These are phyloP conservation scores for Tinamus guttatus DNA, from an alignment of 2,113 vertebrate genomes.

Conservation along the genomic window DNA sequence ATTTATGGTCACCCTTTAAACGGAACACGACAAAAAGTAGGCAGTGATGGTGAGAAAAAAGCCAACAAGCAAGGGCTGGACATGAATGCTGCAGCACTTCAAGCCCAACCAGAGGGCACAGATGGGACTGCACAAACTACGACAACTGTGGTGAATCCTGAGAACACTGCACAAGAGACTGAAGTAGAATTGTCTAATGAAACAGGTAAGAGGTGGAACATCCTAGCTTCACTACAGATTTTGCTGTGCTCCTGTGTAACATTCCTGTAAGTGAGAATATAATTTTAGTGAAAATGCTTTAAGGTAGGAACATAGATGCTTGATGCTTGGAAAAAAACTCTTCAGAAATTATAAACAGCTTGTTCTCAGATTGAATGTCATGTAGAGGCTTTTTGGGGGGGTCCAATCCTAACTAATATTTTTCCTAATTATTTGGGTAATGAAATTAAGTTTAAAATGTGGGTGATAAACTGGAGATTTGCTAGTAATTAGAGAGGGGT, in stretches of 20 bases:
- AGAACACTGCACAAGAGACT: slow-evolving; percentile 14
- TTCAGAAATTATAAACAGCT: neutral
- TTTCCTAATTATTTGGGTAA: neutral
- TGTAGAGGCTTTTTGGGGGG: neutral
- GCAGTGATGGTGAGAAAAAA: slow-evolving; percentile 9
- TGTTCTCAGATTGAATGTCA: neutral
- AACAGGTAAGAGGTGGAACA: slow-evolving; percentile 55
- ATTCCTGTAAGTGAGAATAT: neutral
- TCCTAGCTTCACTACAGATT: neutral
- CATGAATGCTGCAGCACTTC: neutral
- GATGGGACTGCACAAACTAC: slow-evolving; percentile 41
- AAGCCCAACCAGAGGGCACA: neutral
- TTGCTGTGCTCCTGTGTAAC: neutral
- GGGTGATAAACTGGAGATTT: neutral
- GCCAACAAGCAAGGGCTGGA: neutral
- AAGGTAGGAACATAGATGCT: neutral
- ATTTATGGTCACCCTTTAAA: slow-evolving; percentile 86
- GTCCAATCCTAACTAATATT: neutral
- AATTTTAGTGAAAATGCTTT: neutral
- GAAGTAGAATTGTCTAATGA: slow-evolving; percentile 66
- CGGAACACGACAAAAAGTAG: neutral
- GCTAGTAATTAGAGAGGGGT: neutral
- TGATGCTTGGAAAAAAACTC: neutral
- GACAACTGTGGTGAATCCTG: neutral
- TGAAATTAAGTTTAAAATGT: neutral